A percentile compares a stretch with the other conserved stretches of the same genome.
These are phyloP conservation scores for Capreolus pygargus DNA, from an alignment of 2,113 vertebrate species.

Conservation along the genomic window DNA sequence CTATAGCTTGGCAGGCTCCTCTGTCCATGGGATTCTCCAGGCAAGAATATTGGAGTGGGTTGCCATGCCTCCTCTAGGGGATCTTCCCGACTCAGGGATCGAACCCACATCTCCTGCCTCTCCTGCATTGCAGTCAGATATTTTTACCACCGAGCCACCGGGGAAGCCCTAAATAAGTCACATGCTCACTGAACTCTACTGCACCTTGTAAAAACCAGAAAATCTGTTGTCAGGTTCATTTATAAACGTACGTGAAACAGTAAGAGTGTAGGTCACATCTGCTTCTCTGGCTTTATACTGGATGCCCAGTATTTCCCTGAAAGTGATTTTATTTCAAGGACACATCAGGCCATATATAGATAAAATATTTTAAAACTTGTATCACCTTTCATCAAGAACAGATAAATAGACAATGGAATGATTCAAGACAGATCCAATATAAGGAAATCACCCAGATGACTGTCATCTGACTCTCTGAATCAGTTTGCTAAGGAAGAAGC, in stretches of 20 bases:
- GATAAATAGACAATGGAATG: not conserved
- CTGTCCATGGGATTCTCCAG: not conserved
- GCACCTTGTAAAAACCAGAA: not conserved
- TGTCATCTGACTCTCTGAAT: slow-evolving; percentile 31
- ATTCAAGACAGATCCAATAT: accelerated
- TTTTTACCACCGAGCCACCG: not conserved
- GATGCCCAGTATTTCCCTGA: not conserved
- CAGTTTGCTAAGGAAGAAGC: not conserved
- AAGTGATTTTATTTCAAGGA: not conserved
- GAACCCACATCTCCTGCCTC: not conserved
- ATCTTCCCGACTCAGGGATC: not conserved
- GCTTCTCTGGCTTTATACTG: too few species aligned
- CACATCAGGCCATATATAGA: not conserved
- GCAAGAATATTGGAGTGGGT: not conserved
- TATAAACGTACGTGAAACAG: not conserved
- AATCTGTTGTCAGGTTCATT: not conserved
- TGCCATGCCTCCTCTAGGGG: not conserved
- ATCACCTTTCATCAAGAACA: not conserved
- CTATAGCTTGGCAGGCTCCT: not conserved
- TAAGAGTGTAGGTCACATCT: not conserved
- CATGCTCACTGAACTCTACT: not conserved
- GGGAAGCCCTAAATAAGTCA: not conserved
- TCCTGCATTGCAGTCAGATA: not conserved
- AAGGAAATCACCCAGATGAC: not conserved
- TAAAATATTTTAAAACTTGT: not conserved